These are phyloP conservation scores for Marasmarcha lunaedactyla DNA, from an alignment of 2,888 invertebrate species.

Conservation along the genomic window DNA sequence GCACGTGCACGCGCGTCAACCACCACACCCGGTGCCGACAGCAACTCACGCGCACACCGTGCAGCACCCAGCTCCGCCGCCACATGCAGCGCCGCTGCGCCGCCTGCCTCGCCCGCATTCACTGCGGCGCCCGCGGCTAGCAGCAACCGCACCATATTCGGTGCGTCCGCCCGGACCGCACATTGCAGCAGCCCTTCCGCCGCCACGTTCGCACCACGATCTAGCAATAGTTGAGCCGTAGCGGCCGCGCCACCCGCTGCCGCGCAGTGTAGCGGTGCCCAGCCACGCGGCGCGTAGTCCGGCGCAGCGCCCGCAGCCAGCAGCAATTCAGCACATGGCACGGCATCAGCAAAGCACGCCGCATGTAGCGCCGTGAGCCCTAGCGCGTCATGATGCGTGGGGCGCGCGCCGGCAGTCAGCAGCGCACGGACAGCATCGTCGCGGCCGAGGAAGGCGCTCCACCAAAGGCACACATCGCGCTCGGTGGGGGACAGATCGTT, in stretches of 20 bases:
- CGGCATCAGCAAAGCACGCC: conserved; percentile 82
- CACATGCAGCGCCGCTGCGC: conserved; percentile 84
- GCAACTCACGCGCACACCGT: conserved; percentile 79
- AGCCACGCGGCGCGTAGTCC: conserved; percentile 77
- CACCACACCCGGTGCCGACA: conserved; percentile 79
- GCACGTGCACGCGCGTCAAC: conserved; percentile 77
- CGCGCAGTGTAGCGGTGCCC: conserved; percentile 89
- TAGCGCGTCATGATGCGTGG: conserved; percentile 77
- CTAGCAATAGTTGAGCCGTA: conserved; percentile 82
- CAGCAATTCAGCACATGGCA: conserved; percentile 77
- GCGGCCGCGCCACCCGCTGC: conserved; percentile 89
- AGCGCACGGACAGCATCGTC: conserved; percentile 75
- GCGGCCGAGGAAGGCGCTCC: conserved; percentile 80
- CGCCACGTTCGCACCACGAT: conserved; percentile 77
- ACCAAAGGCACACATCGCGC: conserved; percentile 78
- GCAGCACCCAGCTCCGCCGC: conserved; percentile 84
- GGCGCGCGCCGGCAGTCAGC: conserved; percentile 76
- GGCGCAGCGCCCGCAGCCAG: conserved; percentile 77
- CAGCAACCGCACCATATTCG: conserved; percentile 83
- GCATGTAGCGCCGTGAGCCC: conserved; percentile 82
- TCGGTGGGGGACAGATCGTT: conserved; percentile 74
- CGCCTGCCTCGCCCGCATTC: conserved; percentile 80
- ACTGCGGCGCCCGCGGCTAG: conserved; percentile 81
- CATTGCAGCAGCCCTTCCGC: conserved; percentile 86
- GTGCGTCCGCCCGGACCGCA: conserved; percentile 85